Base-by-base conservation (phyloP, 2,797 vertebrate species). In the Aselliscus stoliczkanus region DNA sequence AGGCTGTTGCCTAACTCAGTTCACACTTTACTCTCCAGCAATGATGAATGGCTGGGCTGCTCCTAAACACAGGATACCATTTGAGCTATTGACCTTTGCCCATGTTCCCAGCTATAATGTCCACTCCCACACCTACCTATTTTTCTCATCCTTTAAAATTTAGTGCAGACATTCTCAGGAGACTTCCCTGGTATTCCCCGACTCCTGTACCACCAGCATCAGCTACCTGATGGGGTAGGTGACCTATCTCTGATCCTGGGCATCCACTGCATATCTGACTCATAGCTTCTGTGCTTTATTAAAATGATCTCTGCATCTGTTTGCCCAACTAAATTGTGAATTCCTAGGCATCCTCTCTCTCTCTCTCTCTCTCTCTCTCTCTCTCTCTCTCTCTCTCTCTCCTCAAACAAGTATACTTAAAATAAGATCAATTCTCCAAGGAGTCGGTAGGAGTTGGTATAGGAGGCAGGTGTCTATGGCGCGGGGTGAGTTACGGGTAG, bases 71-170 rank as follows among this genome's bases (percentile, higher is more conserved):
- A 2, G 0, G 1, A 65, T 69, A 42, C 37, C 84, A 69, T 85
- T 92, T 76, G 70, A 88, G 81, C 58, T 81, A 29, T 60, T 76
- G 56, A 62, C 69, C 44, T 92, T 92, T 87, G 72, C 34, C 54
- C 42, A 52, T 91, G 94, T 93, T 69, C 52, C 79, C 58, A 84
- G 44, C 39, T 72, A 44, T n/a, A 47, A 91, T 58, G 21, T 29
- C 90, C 27, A 54, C 70, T 85, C 13, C 34, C 29, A 21, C 44
- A n/a, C 42, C 52, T 72, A 65, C 44, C 58, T 83, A 17, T 50
- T 85, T 88, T 70, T 50, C 58, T 76, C 70, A 92, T 85, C 44
- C 44, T 96, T 95, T 73, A 65, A 92, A 90, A 95, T 65, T 76
- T 90, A 76, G 44, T 47, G 69, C 37, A 58, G 69, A 69, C 50